A percentile compares a stretch with the other conserved stretches of the same genome.
Conservation (phyloP, 2,888 invertebrate species). For the Yponomeuta malinellus region DNA sequence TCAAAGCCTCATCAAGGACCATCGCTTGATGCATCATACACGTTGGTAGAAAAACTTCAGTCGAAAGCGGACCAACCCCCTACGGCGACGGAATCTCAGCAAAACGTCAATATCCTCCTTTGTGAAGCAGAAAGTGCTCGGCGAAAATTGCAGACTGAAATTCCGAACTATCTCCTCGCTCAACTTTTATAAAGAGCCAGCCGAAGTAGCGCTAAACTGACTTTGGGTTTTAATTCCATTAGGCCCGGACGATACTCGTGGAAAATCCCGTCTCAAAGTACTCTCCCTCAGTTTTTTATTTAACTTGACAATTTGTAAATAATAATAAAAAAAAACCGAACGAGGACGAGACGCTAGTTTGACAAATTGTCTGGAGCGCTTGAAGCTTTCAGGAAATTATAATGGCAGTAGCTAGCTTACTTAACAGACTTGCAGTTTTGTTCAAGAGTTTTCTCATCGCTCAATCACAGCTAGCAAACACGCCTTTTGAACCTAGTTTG, state of each 20-base stretch:
- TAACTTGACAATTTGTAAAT: constrained; percentile 40
- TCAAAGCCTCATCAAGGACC: too few relatives aligned
- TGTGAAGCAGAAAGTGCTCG: constrained; percentile 23
- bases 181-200: constrained; percentile 21
- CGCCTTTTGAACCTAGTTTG: too few relatives aligned
- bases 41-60: not conserved
- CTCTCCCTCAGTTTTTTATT: constrained; percentile 36
- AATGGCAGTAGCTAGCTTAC: not conserved
- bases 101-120: constrained; percentile 35
- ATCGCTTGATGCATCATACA: too few relatives aligned
- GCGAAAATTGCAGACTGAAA: constrained; percentile 23
- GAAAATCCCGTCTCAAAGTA: constrained; percentile 42
- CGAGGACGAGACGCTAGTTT: constrained; percentile 33
- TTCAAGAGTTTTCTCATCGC: too few relatives aligned
- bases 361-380: constrained; percentile 43
- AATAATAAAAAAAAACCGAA: constrained; percentile 31
- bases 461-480: too few relatives aligned
- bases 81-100: constrained; percentile 27
- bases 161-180: constrained; percentile 20
- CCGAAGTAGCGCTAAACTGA: constrained; percentile 28
- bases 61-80: not conserved
- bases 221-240: constrained; percentile 46
- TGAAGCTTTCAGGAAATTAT: constrained; percentile 3
- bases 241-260: constrained; percentile 34
- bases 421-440: constrained; percentile 10